Percentiles rank a stretch among this genome's conserved stretches.
phyloP scores from a whole-genome alignment of 2,113 vertebrate species.

The Indri indri region DNA sequence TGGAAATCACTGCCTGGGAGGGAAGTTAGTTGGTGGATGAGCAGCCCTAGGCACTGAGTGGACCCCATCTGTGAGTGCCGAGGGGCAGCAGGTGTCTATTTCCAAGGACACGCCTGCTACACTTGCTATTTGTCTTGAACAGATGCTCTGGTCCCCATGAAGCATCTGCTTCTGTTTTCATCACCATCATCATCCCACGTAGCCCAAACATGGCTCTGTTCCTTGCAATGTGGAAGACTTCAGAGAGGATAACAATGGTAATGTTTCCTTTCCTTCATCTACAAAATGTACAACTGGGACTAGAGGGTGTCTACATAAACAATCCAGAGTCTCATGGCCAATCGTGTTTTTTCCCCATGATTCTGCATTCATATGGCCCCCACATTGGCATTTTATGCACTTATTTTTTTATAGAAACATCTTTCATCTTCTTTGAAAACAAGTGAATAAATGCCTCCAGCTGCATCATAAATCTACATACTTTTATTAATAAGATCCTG shows the following conservation, averaged over 20 bases:
- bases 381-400: not conserved
- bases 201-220: not conserved
- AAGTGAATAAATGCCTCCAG: not conserved
- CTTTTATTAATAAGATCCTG: not conserved
- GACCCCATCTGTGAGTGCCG: not conserved
- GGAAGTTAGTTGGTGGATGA: not conserved
- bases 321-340: not conserved
- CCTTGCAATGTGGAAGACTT: not conserved
- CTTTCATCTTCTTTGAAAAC: not conserved
- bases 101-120: not conserved
- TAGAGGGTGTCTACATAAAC: not conserved
- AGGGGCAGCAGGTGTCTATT: not conserved
- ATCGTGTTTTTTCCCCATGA: not conserved
- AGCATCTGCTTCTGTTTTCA: not conserved
- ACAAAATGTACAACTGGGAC: not conserved
- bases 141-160: not conserved
- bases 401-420: not conserved
- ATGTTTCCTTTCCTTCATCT: not conserved
- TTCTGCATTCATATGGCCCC: not conserved
- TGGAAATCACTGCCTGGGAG: not conserved
- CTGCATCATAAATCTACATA: not conserved
- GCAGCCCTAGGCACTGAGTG: not conserved
- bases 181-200: too few relatives aligned
- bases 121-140: not conserved
- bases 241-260: not conserved